A percentile compares a stretch with the other conserved stretches of the same genome.
Evolutionary conservation across 2,888 invertebrate species (phyloP).

Genomic region (Chloroclysta siterata): DNA sequence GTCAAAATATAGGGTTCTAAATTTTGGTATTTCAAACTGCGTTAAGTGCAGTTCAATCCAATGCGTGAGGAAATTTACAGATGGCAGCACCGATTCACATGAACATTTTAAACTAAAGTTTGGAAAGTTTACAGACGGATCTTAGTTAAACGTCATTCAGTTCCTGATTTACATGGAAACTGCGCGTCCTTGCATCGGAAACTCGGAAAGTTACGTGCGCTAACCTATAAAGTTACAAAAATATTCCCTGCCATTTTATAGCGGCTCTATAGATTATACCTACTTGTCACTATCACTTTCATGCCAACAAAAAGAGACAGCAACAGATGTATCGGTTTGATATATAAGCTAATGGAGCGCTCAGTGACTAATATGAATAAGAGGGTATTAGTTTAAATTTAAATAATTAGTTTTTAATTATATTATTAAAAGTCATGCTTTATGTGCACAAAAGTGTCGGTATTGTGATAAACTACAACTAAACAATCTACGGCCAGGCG

Average conservation of each 20-base stretch:
- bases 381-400: not conserved
- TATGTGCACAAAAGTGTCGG: not conserved
- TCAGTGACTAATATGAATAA: too few species aligned
- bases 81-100: slow-evolving; percentile 14
- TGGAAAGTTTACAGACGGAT: slow-evolving; percentile 3
- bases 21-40: not conserved
- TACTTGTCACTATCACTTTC: too few species aligned
- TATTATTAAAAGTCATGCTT: not conserved
- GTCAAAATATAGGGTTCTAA: not conserved
- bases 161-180: slow-evolving; percentile 12
- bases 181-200: slow-evolving; percentile 19
- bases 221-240: not conserved
- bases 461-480: not conserved
- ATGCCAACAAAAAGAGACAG: too few species aligned
- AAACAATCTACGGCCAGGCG: not conserved
- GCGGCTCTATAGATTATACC: too few species aligned
- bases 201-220: slow-evolving; percentile 12
- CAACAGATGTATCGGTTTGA: too few species aligned
- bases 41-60: not conserved
- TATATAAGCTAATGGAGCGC: too few species aligned
- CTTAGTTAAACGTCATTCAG: slow-evolving; percentile 9
- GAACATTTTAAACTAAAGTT: not conserved
- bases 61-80: not conserved
- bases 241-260: too few species aligned
- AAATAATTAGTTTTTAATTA: not conserved